phyloP scores from a whole-genome alignment of 2,888 invertebrate genomes.

The Chydorus sphaericus region DNA sequence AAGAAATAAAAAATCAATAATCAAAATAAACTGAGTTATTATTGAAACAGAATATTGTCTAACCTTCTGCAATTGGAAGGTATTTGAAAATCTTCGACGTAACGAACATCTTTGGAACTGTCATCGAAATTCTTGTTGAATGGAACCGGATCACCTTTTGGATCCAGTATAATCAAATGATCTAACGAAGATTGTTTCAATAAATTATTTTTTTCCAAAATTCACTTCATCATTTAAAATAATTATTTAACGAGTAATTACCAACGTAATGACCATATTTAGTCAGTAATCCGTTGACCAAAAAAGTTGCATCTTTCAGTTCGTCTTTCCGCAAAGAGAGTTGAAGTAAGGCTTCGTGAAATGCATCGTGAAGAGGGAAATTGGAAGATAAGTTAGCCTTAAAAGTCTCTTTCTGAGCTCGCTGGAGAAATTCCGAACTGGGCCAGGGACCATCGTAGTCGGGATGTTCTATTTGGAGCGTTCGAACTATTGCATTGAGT shows the following conservation, averaged over 20 bases:
- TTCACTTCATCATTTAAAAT: no score
- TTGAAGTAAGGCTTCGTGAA: constrained; percentile 33
- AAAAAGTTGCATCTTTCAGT: constrained; percentile 41
- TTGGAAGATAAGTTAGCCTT: not conserved
- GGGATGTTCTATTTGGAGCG: not conserved
- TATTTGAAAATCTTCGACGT: constrained; percentile 31
- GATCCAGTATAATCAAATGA: constrained; percentile 37
- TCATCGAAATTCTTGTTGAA: constrained; percentile 23
- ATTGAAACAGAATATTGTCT: constrained; percentile 10
- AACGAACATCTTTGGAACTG: constrained; percentile 24
- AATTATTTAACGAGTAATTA: constrained; percentile 26
- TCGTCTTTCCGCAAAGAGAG: constrained; percentile 38
- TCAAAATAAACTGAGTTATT: not conserved
- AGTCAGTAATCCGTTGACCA: constrained; percentile 38
- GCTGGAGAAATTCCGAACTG: not conserved
- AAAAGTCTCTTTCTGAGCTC: not conserved
- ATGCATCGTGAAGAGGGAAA: constrained; percentile 26
- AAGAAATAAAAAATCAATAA: constrained; percentile 18
- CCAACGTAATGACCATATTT: constrained; percentile 41
- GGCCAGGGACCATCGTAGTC: constrained; percentile 6
- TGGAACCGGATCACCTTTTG: constrained; percentile 37
- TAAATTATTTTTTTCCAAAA: not conserved
- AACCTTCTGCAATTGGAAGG: constrained; percentile 7
- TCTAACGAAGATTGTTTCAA: constrained; percentile 28
- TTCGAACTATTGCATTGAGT: not conserved